Percentiles rank a stretch among this genome's conserved stretches.
Conservation (phyloP, 35 echinoderm and acorn worm genomes). For the Holothuria glaberrima region DNA sequence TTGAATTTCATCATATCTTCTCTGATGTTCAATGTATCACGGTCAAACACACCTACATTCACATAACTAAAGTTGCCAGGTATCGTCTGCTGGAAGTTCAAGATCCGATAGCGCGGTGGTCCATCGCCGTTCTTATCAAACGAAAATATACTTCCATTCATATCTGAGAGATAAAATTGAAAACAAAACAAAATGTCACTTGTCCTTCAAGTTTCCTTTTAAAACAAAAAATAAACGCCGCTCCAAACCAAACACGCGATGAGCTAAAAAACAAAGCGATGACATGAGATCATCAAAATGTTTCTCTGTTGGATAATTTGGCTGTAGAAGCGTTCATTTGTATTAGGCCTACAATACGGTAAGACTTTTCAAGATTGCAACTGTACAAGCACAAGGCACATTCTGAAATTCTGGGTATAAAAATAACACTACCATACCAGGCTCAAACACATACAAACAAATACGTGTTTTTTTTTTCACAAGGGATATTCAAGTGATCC, state of each 20-base stretch:
- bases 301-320: background rate
- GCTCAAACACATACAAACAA: no score
- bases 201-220: background rate
- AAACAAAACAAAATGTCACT: background rate
- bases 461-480: no score
- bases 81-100: slow-evolving; percentile 75
- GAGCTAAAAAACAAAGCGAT: no score
- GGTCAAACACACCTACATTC: slow-evolving; percentile 58
- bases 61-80: slow-evolving; percentile 64
- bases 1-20: slow-evolving; percentile 64
- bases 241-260: no score
- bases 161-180: slow-evolving; percentile 43
- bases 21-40: background rate
- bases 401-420: no score
- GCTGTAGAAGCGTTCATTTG: no score
- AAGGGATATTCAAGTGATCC: no score
- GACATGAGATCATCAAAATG: no score
- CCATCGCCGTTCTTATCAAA: slow-evolving; percentile 77
- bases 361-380: no score
- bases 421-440: no score
- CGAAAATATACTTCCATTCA: slow-evolving; percentile 63
- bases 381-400: no score
- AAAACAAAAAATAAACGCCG: background rate
- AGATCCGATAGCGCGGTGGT: slow-evolving; percentile 73
- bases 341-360: no score